A percentile compares a stretch with the other conserved stretches of the same genome.
phyloP scores from a whole-genome alignment of 2,797 vertebrate species.

The Psittacula derbiana region DNA sequence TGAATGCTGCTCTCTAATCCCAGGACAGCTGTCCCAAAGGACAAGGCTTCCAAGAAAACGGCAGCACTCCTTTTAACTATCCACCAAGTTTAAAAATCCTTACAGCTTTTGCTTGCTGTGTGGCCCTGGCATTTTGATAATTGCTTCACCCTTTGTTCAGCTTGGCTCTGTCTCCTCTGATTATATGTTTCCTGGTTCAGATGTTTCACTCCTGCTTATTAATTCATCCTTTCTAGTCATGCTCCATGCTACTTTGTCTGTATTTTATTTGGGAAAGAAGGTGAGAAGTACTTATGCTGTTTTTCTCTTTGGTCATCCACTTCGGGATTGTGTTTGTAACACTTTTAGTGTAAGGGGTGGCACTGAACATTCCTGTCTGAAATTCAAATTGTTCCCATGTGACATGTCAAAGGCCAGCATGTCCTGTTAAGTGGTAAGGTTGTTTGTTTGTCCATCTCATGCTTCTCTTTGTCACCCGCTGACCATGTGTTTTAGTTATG shows the following conservation, averaged over 20 bases:
- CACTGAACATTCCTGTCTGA: background rate
- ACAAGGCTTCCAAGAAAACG: background rate
- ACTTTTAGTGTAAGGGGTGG: accelerated
- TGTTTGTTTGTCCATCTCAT: background rate
- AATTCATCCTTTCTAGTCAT: background rate
- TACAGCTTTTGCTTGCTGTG: background rate
- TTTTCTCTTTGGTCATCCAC: background rate
- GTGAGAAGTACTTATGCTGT: background rate
- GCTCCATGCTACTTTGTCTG: background rate
- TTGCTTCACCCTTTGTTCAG: background rate
- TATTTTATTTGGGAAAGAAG: background rate
- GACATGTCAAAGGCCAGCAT: accelerated
- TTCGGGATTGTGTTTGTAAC: background rate
- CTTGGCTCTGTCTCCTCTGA: background rate
- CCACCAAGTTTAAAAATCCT: background rate
- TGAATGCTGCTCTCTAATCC: background rate
- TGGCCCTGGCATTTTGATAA: background rate
- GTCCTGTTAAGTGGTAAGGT: accelerated
- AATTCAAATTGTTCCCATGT: background rate
- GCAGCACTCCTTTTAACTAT: background rate
- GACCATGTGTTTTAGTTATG: background rate
- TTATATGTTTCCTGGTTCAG: background rate
- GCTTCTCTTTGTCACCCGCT: accelerated
- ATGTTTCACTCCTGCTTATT: background rate
- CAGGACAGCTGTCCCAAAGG: background rate